Percentiles rank a stretch among this genome's conserved stretches.
phyloP scores from a whole-genome alignment of 2,113 vertebrate genomes.

The Heloderma charlesbogerti region DNA sequence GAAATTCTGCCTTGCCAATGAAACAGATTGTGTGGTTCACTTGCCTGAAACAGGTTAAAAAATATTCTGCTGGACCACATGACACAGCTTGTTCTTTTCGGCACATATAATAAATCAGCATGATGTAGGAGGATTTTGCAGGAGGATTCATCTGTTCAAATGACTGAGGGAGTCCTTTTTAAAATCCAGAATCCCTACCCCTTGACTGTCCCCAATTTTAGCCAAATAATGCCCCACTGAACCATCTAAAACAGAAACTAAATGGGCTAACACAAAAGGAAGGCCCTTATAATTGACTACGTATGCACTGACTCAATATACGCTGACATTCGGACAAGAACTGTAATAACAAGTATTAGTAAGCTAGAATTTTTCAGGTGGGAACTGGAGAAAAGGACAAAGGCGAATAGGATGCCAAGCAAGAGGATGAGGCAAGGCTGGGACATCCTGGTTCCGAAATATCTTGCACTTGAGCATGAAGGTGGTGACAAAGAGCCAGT shows the following conservation, averaged over 20 bases:
- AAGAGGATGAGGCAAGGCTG: slow-evolving; percentile 22
- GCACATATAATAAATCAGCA: not conserved
- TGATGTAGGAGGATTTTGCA: not conserved
- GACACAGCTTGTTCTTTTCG: not conserved
- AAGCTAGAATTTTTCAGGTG: not conserved
- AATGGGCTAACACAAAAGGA: not conserved
- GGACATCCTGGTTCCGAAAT: not conserved
- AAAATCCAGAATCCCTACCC: not conserved
- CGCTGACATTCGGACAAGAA: not conserved
- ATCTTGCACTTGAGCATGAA: not conserved
- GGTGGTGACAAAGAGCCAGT: not conserved
- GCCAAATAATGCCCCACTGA: not conserved
- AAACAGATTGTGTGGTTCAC: not conserved
- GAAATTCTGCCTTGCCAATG: not conserved
- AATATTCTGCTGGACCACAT: not conserved
- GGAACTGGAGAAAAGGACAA: not conserved
- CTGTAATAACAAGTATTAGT: slow-evolving; percentile 25
- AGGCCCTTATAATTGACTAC: not conserved
- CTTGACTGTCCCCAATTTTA: not conserved
- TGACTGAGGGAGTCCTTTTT: not conserved
- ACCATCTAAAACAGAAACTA: not conserved
- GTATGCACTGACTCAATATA: not conserved
- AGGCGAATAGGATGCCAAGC: slow-evolving; percentile 33
- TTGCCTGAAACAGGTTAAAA: not conserved
- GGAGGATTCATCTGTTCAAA: not conserved